Percentiles rank a stretch among this genome's conserved stretches.
Conservation (phyloP, 2,797 vertebrate species). For the Phyllotis vaccarum region DNA sequence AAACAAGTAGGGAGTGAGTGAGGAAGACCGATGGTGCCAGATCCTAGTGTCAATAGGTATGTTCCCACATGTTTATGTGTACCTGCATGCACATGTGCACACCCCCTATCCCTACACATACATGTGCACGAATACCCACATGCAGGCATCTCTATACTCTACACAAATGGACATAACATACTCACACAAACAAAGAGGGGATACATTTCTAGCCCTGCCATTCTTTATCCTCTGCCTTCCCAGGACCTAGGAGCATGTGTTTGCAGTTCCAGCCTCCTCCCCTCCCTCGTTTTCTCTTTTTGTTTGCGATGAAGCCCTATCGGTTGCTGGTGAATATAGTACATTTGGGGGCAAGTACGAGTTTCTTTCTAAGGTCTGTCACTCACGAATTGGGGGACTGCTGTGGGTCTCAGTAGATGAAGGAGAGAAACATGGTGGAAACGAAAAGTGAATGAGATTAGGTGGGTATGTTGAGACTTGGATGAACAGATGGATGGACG, state of each 20-base stretch:
- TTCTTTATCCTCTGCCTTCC: neutral
- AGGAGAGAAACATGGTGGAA: neutral
- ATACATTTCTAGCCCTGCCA: neutral
- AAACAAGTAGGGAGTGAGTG: neutral
- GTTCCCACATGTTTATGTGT: neutral
- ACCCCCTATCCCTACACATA: neutral
- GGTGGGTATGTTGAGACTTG: neutral
- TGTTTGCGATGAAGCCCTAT: neutral
- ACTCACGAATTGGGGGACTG: neutral
- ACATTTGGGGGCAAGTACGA: neutral
- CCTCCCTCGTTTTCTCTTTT: neutral
- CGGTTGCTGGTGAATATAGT: neutral
- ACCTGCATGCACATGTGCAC: too few species aligned
- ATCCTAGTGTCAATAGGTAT: neutral
- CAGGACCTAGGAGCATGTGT: neutral
- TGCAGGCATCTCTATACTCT: too few species aligned
- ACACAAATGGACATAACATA: too few species aligned
- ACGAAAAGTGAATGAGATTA: neutral
- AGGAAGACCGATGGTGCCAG: neutral
- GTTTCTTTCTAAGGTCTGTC: neutral
- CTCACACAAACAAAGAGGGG: neutral
- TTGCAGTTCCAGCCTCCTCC: neutral
- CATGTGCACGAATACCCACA: too few species aligned
- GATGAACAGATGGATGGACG: too few species aligned
- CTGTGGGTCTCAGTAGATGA: neutral